Conservation (phyloP, 2,113 vertebrate species). For the Eubucco bourcierii region DNA sequence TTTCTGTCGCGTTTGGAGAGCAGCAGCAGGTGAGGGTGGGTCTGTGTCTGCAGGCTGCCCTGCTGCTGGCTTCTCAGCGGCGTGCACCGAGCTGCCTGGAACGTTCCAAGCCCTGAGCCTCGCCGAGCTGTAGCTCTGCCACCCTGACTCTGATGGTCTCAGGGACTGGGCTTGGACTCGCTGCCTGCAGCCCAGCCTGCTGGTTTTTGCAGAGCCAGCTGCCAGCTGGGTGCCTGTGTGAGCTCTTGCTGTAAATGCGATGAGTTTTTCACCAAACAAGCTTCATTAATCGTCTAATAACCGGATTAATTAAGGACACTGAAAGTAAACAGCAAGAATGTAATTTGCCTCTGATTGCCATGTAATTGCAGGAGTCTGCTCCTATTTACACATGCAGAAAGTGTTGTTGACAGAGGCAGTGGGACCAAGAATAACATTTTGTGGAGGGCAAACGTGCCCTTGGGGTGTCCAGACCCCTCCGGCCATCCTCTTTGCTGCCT, state of each 20-base stretch:
- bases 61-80: not conserved
- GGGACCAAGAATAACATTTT: slow-evolving; percentile 7
- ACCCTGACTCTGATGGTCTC: accelerated
- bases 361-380: slow-evolving; percentile 73
- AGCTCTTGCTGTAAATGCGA: slow-evolving; percentile 57
- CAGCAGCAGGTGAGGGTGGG: not conserved
- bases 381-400: slow-evolving; percentile 75
- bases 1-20: not conserved
- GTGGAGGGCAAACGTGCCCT: not conserved
- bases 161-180: not conserved
- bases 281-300: slow-evolving; percentile 84
- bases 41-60: not conserved
- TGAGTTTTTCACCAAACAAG: slow-evolving; percentile 79
- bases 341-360: slow-evolving; percentile 80
- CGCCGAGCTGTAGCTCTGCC: not conserved
- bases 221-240: not conserved
- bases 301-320: slow-evolving; percentile 80
- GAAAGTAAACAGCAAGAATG: slow-evolving; percentile 83
- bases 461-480: not conserved
- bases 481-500: not conserved
- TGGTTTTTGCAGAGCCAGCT: not conserved
- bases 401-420: not conserved
- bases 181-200: not conserved
- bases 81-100: not conserved
- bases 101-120: not conserved